Base-by-base conservation (phyloP, 2,888 invertebrate species). In the Leistus spinibarbis region DNA sequence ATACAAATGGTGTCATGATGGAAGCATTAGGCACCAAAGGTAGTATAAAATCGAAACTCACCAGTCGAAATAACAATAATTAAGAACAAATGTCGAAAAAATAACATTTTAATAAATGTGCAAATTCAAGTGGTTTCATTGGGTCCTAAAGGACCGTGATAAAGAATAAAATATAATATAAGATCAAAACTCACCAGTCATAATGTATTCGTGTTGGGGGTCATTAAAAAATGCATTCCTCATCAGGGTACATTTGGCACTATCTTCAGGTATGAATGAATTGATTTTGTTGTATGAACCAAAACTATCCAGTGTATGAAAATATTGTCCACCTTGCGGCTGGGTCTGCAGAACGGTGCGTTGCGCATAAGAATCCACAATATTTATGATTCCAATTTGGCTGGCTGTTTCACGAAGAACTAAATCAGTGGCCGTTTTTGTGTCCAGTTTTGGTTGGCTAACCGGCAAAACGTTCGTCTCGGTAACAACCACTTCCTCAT, bases 401-500 rank as follows among this genome's bases (percentile, higher is more conserved):
- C 13, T 40, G 40, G 40, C 7, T 40, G 40, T 10, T 3, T 40
- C 40, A 40, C 40, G 40, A 40, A 40, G 7, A 13, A 13, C 7
- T 13, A 40, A 7, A 40, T 40, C 40, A 40, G 7, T 3, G 3
- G 13, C 40, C 13, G 40, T 7, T 7, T 7, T 13, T 13, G 7
- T 7, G 5, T 40, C 40, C 0, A 10, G 10, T 5, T 13, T 40
- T 40, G 7, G 40, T 5, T 7, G 40, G 13, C 7, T 13, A 7
- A 13, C 1, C 40, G 40, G 10, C 40, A 40, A 5, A 40, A 13
- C 13, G 0, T 2, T 40, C 7, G 40, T 7, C 40, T 40, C 40
- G 40, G 40, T 13, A 2, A 40, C 13, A 3, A 4, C 13, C 13
- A 5, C 65, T 20, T 66, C 72, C 10, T 87, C 88, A 40, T 93